phyloP scores from a whole-genome alignment of 2,888 invertebrate genomes.

The Ephialtes manifestator region DNA sequence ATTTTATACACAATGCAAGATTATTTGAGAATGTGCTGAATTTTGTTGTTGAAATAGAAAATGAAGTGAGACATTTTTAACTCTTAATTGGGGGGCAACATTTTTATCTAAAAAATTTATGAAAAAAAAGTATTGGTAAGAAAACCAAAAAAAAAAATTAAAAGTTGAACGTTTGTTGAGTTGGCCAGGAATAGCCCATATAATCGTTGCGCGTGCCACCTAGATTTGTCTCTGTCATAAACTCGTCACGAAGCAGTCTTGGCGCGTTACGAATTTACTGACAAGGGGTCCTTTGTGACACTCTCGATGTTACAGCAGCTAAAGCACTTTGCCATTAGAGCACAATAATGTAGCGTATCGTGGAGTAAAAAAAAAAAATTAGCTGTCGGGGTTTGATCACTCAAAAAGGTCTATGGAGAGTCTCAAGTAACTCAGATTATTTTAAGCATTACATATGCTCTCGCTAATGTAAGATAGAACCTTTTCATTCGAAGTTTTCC shows the following conservation, averaged over 20 bases:
- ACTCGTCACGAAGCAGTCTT: neutral
- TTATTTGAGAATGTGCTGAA: too few relatives aligned
- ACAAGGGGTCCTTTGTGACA: conserved; percentile 28
- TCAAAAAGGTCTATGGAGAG: neutral
- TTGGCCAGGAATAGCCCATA: too few relatives aligned
- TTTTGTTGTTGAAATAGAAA: too few relatives aligned
- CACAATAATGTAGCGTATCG: conserved; percentile 11
- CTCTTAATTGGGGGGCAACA: too few relatives aligned
- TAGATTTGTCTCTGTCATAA: conserved; percentile 61
- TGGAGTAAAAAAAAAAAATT: conserved; percentile 24
- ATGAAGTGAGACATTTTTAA: too few relatives aligned
- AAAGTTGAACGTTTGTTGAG: too few relatives aligned
- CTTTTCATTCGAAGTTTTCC: too few relatives aligned
- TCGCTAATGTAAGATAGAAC: neutral
- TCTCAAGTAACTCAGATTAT: neutral
- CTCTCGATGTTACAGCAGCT: neutral
- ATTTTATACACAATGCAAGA: too few relatives aligned
- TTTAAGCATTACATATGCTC: neutral
- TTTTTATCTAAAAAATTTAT: too few relatives aligned
- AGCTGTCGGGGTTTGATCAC: neutral
- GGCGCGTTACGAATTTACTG: conserved; percentile 11
- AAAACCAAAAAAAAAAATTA: too few relatives aligned
- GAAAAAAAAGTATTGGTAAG: too few relatives aligned
- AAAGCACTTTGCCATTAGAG: conserved; percentile 22
- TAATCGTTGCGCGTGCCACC: conserved; percentile 52